A percentile compares a stretch with the other conserved stretches of the same genome.
These are phyloP conservation scores for Psettodes erumei DNA, from an alignment of 2,113 vertebrate genomes.

Conservation along the genomic window DNA sequence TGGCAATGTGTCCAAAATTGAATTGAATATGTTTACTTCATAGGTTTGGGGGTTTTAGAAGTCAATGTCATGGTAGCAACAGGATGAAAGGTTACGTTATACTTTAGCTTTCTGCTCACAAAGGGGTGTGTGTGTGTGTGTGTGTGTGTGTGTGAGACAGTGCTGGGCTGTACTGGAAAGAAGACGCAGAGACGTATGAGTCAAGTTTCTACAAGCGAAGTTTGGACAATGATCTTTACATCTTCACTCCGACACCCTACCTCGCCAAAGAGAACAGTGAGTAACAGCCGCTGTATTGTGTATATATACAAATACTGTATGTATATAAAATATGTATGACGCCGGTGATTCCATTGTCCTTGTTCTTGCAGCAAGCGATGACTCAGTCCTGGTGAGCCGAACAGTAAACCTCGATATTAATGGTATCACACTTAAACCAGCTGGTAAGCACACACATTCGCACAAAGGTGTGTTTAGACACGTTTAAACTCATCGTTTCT, in stretches of 20 bases:
- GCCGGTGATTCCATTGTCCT: conserved; percentile 6
- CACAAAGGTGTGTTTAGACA: conserved; percentile 14
- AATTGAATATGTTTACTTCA: neutral
- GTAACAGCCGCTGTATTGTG: conserved; percentile 48
- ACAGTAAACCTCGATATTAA: conserved; percentile 88
- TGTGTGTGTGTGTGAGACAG: conserved; percentile 57
- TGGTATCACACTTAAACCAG: conserved; percentile 89
- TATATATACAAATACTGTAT: neutral
- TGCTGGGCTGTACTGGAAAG: conserved; percentile 89
- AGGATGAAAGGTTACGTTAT: too few species aligned
- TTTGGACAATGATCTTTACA: conserved; percentile 93
- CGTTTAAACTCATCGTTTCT: conserved; percentile 10
- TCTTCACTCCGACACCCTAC: conserved; percentile 90
- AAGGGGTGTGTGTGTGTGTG: neutral
- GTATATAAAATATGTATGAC: too few species aligned
- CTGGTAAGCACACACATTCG: conserved; percentile 82
- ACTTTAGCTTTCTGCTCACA: too few species aligned
- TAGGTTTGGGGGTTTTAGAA: neutral
- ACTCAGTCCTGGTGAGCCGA: conserved; percentile 93
- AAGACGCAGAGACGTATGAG: conserved; percentile 93
- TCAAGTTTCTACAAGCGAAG: conserved; percentile 96
- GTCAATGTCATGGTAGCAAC: neutral
- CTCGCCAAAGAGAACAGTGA: conserved; percentile 83
- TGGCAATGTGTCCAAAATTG: too few species aligned
- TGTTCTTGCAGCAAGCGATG: conserved; percentile 80